A percentile compares a stretch with the other conserved stretches of the same genome.
These are phyloP conservation scores for Drosophila azteca DNA, from an alignment of 1,140 invertebrate genomes.

Conservation along the genomic window DNA sequence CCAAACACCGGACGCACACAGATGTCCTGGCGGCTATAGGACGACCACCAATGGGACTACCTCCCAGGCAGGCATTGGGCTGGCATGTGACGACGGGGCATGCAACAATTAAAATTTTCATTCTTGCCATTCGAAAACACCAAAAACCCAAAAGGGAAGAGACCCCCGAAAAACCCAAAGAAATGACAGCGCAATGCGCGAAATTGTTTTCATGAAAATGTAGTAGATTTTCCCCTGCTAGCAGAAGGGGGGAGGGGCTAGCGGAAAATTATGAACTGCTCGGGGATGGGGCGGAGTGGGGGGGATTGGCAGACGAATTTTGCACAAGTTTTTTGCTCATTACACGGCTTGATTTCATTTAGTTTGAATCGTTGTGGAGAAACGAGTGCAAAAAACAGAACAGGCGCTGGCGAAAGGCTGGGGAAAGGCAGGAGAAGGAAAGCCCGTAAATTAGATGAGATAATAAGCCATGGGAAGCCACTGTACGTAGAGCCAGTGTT, in stretches of 20 bases:
- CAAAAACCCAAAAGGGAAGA: neutral
- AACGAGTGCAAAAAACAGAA: too few relatives aligned
- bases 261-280: slow-evolving; percentile 48
- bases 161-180: neutral
- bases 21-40: slow-evolving; percentile 8
- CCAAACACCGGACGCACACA: neutral
- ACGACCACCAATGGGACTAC: neutral
- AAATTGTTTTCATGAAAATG: slow-evolving; percentile 39
- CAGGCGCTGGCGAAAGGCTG: neutral
- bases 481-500: slow-evolving; percentile 10
- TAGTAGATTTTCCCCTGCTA: neutral
- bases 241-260: slow-evolving; percentile 15
- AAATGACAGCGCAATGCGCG: slow-evolving; percentile 31
- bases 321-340: slow-evolving; percentile 55
- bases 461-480: slow-evolving; percentile 56
- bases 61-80: neutral
- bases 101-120: slow-evolving; percentile 53
- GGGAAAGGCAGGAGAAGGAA: slow-evolving; percentile 9
- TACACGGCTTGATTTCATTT: slow-evolving; percentile 69
- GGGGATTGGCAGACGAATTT: slow-evolving; percentile 36
- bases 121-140: slow-evolving; percentile 12
- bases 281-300: too few relatives aligned
- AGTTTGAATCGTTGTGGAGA: slow-evolving; percentile 13
- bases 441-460: slow-evolving; percentile 58
- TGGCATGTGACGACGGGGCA: slow-evolving; percentile 17